Conservation (phyloP, 2,113 vertebrate genomes). For the Ciconia stormi region DNA sequence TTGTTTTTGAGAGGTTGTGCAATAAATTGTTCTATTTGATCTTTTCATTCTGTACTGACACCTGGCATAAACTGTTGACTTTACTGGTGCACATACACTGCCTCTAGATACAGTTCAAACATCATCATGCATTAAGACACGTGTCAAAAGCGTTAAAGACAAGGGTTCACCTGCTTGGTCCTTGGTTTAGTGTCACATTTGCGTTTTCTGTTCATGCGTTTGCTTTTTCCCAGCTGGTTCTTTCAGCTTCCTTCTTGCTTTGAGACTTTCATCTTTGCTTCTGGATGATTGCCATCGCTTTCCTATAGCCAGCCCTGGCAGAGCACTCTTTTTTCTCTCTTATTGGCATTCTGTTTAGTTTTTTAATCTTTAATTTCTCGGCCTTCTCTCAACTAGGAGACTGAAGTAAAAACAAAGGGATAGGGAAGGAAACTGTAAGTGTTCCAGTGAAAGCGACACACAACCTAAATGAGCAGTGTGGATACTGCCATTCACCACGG, state of each 20-base stretch:
- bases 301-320: neutral
- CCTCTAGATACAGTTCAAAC: neutral
- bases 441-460: neutral
- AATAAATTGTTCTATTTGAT: neutral
- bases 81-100: accelerated
- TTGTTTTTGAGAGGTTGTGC: neutral
- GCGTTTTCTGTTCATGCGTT: neutral
- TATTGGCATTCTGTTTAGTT: neutral
- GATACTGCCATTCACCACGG: neutral
- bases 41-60: neutral
- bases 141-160: neutral
- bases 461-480: neutral
- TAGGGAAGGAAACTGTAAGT: neutral
- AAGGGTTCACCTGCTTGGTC: neutral
- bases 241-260: neutral
- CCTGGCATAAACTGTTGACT: neutral
- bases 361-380: neutral
- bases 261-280: neutral
- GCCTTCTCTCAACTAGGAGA: neutral
- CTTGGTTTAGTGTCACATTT: neutral
- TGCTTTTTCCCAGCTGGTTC: neutral
- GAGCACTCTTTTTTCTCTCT: neutral
- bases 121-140: neutral
- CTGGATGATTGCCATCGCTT: neutral
- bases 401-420: neutral